Evolutionary conservation across 2,888 invertebrate genomes (phyloP).

Genomic region (Pandemis corylana): DNA sequence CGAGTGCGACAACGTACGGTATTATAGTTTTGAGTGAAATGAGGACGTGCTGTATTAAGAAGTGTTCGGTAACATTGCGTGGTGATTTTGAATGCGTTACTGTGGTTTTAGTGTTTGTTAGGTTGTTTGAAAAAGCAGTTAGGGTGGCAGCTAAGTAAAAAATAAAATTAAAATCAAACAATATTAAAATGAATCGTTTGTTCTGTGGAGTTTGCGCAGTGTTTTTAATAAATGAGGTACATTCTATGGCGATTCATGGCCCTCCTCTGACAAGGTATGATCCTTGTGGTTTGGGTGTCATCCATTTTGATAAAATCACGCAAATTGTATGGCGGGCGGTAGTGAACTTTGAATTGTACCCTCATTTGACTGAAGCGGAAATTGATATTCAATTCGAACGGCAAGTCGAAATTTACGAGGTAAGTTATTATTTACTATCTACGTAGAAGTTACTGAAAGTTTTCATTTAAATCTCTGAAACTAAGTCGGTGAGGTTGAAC

Average conservation of each 20-base stretch:
- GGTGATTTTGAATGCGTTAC: slow-evolving; percentile 25
- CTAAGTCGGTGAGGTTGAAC: neutral
- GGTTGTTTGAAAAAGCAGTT: slow-evolving; percentile 2
- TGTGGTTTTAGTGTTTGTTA: slow-evolving; percentile 17
- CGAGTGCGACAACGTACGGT: slow-evolving; percentile 39
- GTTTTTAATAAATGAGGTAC: slow-evolving; percentile 46
- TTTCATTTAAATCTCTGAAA: neutral
- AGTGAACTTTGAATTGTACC: slow-evolving; percentile 65
- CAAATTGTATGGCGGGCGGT: slow-evolving; percentile 64
- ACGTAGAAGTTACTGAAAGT: neutral
- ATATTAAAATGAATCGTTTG: slow-evolving; percentile 42
- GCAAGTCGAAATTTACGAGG: slow-evolving; percentile 61
- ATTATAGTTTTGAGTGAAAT: slow-evolving; percentile 34
- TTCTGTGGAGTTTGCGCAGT: slow-evolving; percentile 46
- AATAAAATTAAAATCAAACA: neutral
- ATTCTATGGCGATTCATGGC: slow-evolving; percentile 66
- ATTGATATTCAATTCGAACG: slow-evolving; percentile 64
- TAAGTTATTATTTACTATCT: slow-evolving; percentile 53
- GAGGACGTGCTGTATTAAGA: slow-evolving; percentile 54
- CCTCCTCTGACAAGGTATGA: slow-evolving; percentile 68
- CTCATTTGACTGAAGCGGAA: slow-evolving; percentile 54
- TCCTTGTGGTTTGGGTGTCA: slow-evolving; percentile 71
- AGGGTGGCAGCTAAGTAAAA: neutral
- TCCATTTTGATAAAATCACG: slow-evolving; percentile 69
- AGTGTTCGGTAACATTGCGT: slow-evolving; percentile 28